These are phyloP conservation scores for Camponotus fellah DNA, from an alignment of 2,888 invertebrate genomes.

Conservation along the genomic window DNA sequence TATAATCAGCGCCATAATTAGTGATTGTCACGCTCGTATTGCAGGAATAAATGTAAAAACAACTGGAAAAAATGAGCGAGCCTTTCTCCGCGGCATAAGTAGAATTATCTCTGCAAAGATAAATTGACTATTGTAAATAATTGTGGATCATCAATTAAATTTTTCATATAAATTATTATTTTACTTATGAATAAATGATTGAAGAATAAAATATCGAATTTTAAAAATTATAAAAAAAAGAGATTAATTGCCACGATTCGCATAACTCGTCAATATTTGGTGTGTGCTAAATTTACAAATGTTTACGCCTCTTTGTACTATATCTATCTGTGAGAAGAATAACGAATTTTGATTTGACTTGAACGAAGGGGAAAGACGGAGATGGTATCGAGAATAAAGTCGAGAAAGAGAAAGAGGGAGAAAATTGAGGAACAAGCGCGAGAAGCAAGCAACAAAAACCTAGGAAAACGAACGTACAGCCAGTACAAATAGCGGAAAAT, in stretches of 20 bases:
- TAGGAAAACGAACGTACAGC: constrained; percentile 44
- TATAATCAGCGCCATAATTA: constrained; percentile 46
- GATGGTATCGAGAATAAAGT: constrained; percentile 21
- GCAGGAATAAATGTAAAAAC: constrained; percentile 39
- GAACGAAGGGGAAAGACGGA: constrained; percentile 35
- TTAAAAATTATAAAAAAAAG: constrained; percentile 52
- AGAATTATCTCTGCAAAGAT: neutral
- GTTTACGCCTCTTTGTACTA: constrained; percentile 77
- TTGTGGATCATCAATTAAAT: neutral
- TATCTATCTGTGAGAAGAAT: constrained; percentile 40
- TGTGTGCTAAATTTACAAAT: constrained; percentile 86
- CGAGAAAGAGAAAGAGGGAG: neutral
- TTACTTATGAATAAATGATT: constrained; percentile 1
- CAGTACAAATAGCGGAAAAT: constrained; percentile 68
- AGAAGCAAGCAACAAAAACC: constrained; percentile 38
- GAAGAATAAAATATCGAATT: neutral
- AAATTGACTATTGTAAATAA: constrained; percentile 13
- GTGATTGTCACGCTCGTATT: constrained; percentile 36
- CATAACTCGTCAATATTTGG: constrained; percentile 85
- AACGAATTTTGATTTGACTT: constrained; percentile 42
- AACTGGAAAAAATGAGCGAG: constrained; percentile 22
- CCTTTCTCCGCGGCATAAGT: neutral
- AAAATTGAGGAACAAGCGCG: constrained; percentile 31
- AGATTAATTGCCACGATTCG: constrained; percentile 75
- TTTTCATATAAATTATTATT: constrained; percentile 2